Evolutionary conservation across 37 sponge, comb jelly and placozoan genomes (phyloP), one percentile per base, ranked within the genome.

Genomic region (Amphimedon queenslandica): DNA sequence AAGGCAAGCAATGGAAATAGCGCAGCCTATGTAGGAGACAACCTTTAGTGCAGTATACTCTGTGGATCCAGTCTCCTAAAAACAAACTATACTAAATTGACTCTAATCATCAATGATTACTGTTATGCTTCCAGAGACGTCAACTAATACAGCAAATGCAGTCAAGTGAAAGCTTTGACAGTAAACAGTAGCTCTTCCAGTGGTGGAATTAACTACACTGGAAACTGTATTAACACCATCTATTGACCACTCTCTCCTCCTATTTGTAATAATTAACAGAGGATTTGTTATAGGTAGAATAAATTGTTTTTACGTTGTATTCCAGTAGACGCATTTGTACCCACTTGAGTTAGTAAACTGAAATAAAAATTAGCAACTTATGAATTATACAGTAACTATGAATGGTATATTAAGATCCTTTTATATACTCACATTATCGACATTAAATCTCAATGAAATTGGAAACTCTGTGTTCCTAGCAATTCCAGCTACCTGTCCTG

Each of bases 111-210:
- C 53, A 47, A 18, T 47, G 13, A 47, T 47, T 18, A 53, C 55
- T 3, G 72, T 40, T 18, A 53, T 29, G 30, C 39, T 56, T 28
- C 63, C 74, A 24, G 73, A 72, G 1, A 82, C 78, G 58, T 78
- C 82, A 16, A 88, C 74, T 24, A 88, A 71, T 0, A 88, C 83
- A 35, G 88, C 83, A 73, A 88, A 88, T 37, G 83, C 77, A 32
- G 88, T 88, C 38, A 82, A 63, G 39, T 88, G 88, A 23, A 25
- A 58, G 42, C 80, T 79, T 16, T 20, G 4, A 41, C 89, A 88
- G 40, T 63, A 36, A 3, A 77, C 78, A 25, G 41, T 23, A 4
- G 58, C 42, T 21, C 56, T 60, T 60, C 61, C 61, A 47, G 8
- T 47, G 27, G 8, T n/a, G 13, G 51, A 47, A 60, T 60, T 25